Base-by-base conservation (phyloP, 2,797 vertebrate genomes). In the Eidolon dupreanum region DNA sequence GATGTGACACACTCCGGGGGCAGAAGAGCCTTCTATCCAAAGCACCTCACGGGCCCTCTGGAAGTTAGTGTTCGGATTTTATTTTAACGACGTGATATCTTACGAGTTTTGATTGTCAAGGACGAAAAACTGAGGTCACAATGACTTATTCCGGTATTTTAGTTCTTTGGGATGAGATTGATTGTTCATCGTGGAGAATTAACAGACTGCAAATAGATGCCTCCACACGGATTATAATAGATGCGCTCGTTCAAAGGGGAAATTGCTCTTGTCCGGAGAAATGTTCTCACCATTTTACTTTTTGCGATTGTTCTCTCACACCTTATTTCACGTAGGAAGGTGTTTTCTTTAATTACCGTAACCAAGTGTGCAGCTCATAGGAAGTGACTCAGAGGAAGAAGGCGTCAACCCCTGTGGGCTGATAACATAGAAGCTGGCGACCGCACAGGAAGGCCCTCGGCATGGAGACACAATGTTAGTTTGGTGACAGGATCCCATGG, bases 341-440 rank as follows among this genome's bases (percentile, higher is more conserved):
- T 0, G 4, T 95, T 96, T 96, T 95, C 93, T 96, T 96, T 96
- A 96, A 97, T 98, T 97, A 94, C 71, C 22, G 87, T 93, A 96
- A 96, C 96, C 88, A 90, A 97, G 75, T 92, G 57, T 65, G 74
- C 51, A 68, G 86, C 83, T 95, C 81, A 82, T 28, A 96, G 97
- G 97, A 97, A 97, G 95, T 98, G 97, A 98, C 94, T 97, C 96
- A 98, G 95, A 97, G 97, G 97, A 97, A 98, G 94, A 97, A 96
- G 96, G 96, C 96, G 97, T 90, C 38, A 83, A 93, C 90, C 77
- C 73, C 31, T 91, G 73, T 13, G 61, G 90, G 66, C 97, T 97
- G 97, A 97, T 98, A 98, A 97, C 97, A 97, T 96, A 96, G 93
- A 97, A 78, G 82, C 75, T 73, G 57, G 91, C 94, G 79, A 95